Evolutionary conservation across 2,888 invertebrate species (phyloP).

Genomic region (Phlogophora meticulosa): DNA sequence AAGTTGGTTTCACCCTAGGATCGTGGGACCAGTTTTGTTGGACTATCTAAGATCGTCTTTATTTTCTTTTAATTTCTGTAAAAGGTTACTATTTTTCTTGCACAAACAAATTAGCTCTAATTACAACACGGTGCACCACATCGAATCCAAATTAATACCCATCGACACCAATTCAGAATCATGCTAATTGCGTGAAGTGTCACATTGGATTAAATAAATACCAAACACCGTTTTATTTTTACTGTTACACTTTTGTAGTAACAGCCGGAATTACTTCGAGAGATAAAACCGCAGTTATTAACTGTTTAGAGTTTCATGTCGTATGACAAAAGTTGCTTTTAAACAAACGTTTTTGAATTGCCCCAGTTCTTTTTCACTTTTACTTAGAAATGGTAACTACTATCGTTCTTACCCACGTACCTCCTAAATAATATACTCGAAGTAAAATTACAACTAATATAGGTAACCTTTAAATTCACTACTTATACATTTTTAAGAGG

Average conservation of each 20-base stretch:
- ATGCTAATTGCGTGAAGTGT: constrained; percentile 60
- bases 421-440: too few relatives aligned
- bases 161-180: constrained; percentile 55
- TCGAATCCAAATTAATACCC: constrained; percentile 41
- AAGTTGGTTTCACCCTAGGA: too few relatives aligned
- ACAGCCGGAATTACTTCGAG: constrained; percentile 40
- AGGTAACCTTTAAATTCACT: too few relatives aligned
- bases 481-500: too few relatives aligned
- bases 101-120: constrained; percentile 26
- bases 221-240: constrained; percentile 68
- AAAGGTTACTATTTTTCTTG: not conserved
- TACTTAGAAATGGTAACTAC: not conserved
- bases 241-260: constrained; percentile 59
- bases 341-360: constrained; percentile 7
- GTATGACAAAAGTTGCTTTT: constrained; percentile 33
- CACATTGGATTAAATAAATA: constrained; percentile 66
- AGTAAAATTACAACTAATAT: too few relatives aligned
- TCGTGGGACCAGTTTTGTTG: not conserved
- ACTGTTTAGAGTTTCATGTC: constrained; percentile 49
- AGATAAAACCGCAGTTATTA: constrained; percentile 56
- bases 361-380: not conserved
- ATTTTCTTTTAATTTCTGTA: not conserved
- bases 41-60: too few relatives aligned
- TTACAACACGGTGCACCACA: constrained; percentile 30
- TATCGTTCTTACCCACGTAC: too few relatives aligned